phyloP scores from a whole-genome alignment of 2,888 invertebrate genomes.

The Leptopterna dolabrata region DNA sequence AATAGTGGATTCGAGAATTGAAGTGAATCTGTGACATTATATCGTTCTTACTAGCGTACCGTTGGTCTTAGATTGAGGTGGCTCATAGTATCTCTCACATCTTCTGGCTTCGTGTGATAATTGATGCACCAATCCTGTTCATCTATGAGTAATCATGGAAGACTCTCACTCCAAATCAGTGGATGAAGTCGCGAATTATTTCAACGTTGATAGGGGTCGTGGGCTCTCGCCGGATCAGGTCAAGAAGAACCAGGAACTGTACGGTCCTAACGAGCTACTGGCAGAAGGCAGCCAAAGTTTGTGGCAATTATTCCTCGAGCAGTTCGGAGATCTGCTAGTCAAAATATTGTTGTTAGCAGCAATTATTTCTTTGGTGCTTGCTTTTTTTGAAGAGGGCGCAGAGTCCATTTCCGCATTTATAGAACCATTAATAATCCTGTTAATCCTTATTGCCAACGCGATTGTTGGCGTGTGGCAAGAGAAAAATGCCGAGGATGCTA shows the following conservation, averaged over 20 bases:
- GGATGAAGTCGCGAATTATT: conserved; percentile 91
- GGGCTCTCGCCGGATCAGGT: conserved; percentile 94
- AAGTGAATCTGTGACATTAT: no score
- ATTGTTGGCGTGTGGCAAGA: conserved; percentile 99
- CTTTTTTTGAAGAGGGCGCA: conserved; percentile 99
- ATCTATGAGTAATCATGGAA: conserved; percentile 77
- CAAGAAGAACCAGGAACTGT: conserved; percentile 95
- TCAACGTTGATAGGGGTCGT: conserved; percentile 86
- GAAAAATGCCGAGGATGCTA: conserved; percentile 99
- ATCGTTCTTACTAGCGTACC: no score
- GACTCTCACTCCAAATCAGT: conserved; percentile 90
- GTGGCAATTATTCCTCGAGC: conserved; percentile 99
- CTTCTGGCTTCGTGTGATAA: no score
- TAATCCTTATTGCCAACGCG: conserved; percentile 99
- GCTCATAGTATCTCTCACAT: no score
- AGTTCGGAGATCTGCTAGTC: conserved; percentile 99
- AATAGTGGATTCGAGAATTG: no score
- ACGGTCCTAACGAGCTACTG: conserved; percentile 88
- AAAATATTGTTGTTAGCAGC: conserved; percentile 99
- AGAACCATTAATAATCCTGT: conserved; percentile 99
- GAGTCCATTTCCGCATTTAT: conserved; percentile 97
- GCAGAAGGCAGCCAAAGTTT: conserved; percentile 87
- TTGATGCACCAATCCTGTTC: no score
- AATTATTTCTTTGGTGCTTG: conserved; percentile 99
- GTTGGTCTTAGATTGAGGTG: no score